phyloP scores from a whole-genome alignment of 1,140 invertebrate genomes.

The Leptonema lineaticorne region DNA sequence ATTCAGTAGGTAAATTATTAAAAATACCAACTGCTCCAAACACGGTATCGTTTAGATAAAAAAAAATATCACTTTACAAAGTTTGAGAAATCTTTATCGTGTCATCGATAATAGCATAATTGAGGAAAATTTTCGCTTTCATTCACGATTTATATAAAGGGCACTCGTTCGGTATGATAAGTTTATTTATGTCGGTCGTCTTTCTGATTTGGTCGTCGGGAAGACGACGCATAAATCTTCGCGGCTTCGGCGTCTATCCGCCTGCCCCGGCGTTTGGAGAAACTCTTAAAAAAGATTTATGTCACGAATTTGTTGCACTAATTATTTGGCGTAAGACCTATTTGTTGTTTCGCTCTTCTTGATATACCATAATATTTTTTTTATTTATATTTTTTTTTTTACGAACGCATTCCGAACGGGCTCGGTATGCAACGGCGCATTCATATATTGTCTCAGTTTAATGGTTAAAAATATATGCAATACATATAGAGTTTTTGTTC shows the following conservation, averaged over 20 bases:
- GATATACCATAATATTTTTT: not conserved
- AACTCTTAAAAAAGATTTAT: constrained; percentile 33
- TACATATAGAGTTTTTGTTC: not conserved
- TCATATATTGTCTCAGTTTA: not conserved
- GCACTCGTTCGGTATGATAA: not conserved
- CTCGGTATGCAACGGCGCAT: not conserved
- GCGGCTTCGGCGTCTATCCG: not conserved
- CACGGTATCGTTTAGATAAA: too few relatives aligned
- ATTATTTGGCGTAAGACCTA: constrained; percentile 36
- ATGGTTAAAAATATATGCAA: too few relatives aligned
- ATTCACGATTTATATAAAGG: constrained; percentile 1
- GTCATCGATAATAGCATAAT: not conserved
- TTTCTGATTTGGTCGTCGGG: not conserved
- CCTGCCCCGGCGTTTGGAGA: constrained; percentile 6
- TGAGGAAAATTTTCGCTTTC: constrained; percentile 9
- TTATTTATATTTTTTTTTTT: not conserved
- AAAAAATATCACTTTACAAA: too few relatives aligned
- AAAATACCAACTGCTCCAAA: too few relatives aligned
- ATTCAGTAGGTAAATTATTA: too few relatives aligned
- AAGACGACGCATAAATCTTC: not conserved
- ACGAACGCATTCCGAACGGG: too few relatives aligned
- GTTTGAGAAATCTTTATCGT: not conserved
- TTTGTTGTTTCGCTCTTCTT: constrained; percentile 24
- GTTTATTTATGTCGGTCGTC: not conserved
- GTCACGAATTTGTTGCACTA: constrained; percentile 38